Evolutionary conservation across 2,888 invertebrate genomes (phyloP), one percentile per base, ranked within the genome.

Genomic region (Parasteatoda lunata): DNA sequence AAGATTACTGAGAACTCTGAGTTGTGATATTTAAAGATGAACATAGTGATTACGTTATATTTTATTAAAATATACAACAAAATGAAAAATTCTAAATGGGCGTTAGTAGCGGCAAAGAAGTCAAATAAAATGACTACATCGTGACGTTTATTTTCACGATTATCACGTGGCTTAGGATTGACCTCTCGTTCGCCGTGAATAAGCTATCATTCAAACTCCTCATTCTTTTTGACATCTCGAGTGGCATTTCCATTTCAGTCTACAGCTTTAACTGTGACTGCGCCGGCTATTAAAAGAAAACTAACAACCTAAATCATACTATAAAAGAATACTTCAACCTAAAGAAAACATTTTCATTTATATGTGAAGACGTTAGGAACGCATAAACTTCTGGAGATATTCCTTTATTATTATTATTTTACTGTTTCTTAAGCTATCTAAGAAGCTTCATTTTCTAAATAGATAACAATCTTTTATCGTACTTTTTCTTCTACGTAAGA

Each of bases 241-340:
- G 77, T 83, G 83, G 83, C 83, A 83, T 72, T 83, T 83, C 69
- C 77, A 83, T 83, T 81, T 77, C 48, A 69, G 75, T 47, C 54
- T 54, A 48, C 69, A 15, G 72, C 69, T n/a, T 82, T 70, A 76
- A 51, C 59, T 59, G 11, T 59, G 11, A 59, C 59, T 59, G 9
- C 66, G 45, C 9, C 15, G 59, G 9, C 66, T 68, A 68, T 68
- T 68, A 68, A 30, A 68, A 68, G 66, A 68, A 68, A 68, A 45
- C 66, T 9, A 68, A 68, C 45, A 68, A 68, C 9, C 59, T n/a
- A 9, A 59, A 59, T 59, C 9, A 59, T 59, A 9, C 59, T 59
- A 30, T 30, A 30, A 30, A 30, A 30, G 30, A 30, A 30, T 30
- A 30, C 30, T 30, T 30, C 30, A 30, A 30, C 59, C 3, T 59